Evolutionary conservation across 1,140 invertebrate genomes (phyloP).

Genomic region (Chlorops oryzae): DNA sequence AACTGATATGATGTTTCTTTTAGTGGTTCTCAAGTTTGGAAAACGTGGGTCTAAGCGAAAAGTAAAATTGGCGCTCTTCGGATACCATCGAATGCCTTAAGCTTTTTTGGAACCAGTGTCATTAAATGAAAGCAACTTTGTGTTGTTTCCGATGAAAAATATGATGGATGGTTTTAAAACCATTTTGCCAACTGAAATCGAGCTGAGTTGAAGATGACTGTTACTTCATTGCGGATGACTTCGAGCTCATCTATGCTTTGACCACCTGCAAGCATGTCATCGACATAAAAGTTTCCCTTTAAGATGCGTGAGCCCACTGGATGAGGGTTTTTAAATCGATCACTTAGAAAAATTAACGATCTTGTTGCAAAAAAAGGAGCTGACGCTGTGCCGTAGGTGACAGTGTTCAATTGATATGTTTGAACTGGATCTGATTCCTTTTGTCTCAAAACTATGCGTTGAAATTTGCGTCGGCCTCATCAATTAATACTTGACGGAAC

Average conservation of each 20-base stretch:
- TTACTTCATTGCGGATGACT: no score
- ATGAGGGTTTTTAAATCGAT: conserved; percentile 18
- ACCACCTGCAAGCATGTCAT: no score
- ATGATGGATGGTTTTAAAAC: no score
- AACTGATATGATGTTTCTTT: conserved; percentile 20
- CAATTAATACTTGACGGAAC: conserved; percentile 20
- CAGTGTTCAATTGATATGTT: no score
- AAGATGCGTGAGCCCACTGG: no score
- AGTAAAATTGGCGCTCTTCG: conserved; percentile 22
- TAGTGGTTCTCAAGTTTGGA: no score
- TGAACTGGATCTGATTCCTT: no score
- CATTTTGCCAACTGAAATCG: conserved; percentile 4
- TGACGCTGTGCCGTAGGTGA: conserved; percentile 29
- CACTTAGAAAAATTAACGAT: conserved; percentile 27
- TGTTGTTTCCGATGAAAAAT: no score
- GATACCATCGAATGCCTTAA: conserved; percentile 26
- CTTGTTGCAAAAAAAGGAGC: conserved; percentile 37
- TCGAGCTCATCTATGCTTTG: no score
- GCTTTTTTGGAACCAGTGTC: conserved; percentile 11
- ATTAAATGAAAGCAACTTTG: neutral
- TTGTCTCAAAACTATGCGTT: conserved; percentile 45
- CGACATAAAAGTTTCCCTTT: no score
- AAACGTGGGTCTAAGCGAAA: no score
- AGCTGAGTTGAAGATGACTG: neutral
- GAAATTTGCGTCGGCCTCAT: conserved; percentile 21